Evolutionary conservation across 2,888 invertebrate species (phyloP), one percentile per base, ranked within the genome.

Genomic region (Agrotis puta): DNA sequence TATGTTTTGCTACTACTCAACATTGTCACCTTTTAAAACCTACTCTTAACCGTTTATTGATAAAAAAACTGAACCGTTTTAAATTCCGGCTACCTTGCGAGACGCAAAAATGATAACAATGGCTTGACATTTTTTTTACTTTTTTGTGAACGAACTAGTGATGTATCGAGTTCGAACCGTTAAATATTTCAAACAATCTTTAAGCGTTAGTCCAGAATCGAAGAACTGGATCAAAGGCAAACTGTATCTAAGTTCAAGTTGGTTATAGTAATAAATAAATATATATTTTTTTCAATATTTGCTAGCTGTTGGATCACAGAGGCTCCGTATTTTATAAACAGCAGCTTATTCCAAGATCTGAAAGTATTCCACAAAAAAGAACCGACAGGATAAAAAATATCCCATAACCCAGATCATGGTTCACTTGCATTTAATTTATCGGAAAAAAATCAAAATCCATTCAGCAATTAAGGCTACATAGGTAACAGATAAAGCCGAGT

Each of bases 1-100:
- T 13, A 74, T 63, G 63, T 70, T 70, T 70, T 74, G 63, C 51
- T 45, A 45, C 20, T 72, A 50, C n/a, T 70, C 63, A 70, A 24
- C 33, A 53, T 47, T 74, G 22, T 63, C 74, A 63, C 64, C 62
- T 22, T 27, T 18, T 53, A 6, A 22, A 47, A 61, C 50, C 9
- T 33, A 53, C 11, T 70, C 62, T 63, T 70, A 74, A 33, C 14
- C 7, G 33, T 53, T 20, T 47, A 18, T 18, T 18, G 2, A 18
- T 18, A 70, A 74, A 70, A 51, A 76, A 16, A 24, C 1, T 20
- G 18, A n/a, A 56, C 45, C 51, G 45, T 68, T 81, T 53, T 13
- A 33, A 64, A 64, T 64, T 64, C n/a, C 16, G 16, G n/a, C 64
- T 62, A 43, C 45, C 58, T 27, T 64, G 50, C 20, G 51, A 53